Conservation (phyloP, 2,888 invertebrate species). For the Siphlonurus alternatus region DNA sequence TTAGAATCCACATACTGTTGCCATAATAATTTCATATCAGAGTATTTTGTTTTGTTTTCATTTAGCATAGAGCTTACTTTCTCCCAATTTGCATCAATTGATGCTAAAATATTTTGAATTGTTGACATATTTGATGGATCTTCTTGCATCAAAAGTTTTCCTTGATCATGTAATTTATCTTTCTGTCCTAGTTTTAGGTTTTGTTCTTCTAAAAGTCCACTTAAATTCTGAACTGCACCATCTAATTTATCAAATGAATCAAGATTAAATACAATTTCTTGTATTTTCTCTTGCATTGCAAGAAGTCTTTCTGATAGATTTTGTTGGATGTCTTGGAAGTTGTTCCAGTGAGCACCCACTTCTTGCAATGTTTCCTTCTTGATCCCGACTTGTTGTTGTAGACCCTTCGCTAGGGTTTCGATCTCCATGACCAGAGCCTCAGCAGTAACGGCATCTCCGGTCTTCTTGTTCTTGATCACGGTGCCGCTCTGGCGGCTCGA, state of each 20-base stretch:
- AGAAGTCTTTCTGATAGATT: slow-evolving; percentile 47
- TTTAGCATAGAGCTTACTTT: slow-evolving; percentile 54
- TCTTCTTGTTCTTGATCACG: slow-evolving; percentile 46
- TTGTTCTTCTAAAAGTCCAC: slow-evolving; percentile 31
- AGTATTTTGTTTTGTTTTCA: slow-evolving; percentile 56
- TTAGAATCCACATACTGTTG: slow-evolving; percentile 58
- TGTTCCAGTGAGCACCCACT: slow-evolving; percentile 45
- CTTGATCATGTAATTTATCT: slow-evolving; percentile 60
- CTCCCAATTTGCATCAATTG: slow-evolving; percentile 67
- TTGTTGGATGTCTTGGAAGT: slow-evolving; percentile 57
- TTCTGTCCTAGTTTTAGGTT: slow-evolving; percentile 27
- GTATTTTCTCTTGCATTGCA: slow-evolving; percentile 29
- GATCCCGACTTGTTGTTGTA: slow-evolving; percentile 14
- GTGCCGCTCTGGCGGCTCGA: slow-evolving; percentile 32
- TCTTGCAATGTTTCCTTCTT: slow-evolving; percentile 24
- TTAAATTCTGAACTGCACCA: slow-evolving; percentile 33
- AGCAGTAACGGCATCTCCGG: slow-evolving; percentile 54
- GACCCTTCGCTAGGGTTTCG: slow-evolving; percentile 27
- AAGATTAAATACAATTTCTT: slow-evolving; percentile 14
- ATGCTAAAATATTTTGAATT: slow-evolving; percentile 60
- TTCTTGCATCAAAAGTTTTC: slow-evolving; percentile 59
- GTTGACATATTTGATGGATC: slow-evolving; percentile 63
- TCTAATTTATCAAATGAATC: slow-evolving; percentile 27
- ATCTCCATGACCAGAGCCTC: slow-evolving; percentile 44
- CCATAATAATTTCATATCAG: slow-evolving; percentile 52